Base-by-base conservation (phyloP, 2,113 vertebrate genomes). In the Calonectris borealis region DNA sequence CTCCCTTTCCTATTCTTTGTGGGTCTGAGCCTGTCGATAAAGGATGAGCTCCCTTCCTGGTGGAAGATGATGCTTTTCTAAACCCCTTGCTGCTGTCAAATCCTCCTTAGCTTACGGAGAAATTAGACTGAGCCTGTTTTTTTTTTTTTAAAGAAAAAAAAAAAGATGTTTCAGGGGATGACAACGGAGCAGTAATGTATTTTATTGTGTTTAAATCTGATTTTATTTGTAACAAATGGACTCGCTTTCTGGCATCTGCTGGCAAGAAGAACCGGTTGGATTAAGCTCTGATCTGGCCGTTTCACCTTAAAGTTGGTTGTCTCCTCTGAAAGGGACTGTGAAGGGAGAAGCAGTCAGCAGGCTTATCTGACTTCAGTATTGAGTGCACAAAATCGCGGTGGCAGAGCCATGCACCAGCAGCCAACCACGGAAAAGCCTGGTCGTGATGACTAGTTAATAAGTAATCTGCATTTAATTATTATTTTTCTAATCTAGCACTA, bases 391-490 rank as follows among this genome's bases (percentile, higher is more conserved):
- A 75, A 51, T 1, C 0, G 5, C 77, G 25, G n/a, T 9, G 32
- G 73, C 83, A 80, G 75, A 48, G 44, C 64, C 1, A 1, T 11
- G 40, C 78, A 52, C 69, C 77, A 60, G 91, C 90, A 90, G 66
- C 93, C 82, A 83, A 79, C 85, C 71, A 10, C 34, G 58, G 92
- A 83, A 58, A 31, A 78, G n/a, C 80, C 51, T 5, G 12, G 16
- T 73, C 13, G 1, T 38, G 60, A 44, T 46, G 46, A n/a, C 66
- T 81, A 31, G 94, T 95, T 96, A 96, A 95, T 95, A 86, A 95
- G 38, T 96, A 75, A 93, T 68, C 81, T 86, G 31, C 24, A 10
- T 40, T 75, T 86, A 88, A 80, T 91, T 60, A 14, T 34, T 69
- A 4, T 11, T 57, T 71, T 46, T 55, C 44, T 55, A 80, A 86